These are phyloP conservation scores for Clunio marinus DNA, from an alignment of 2,888 invertebrate species.

Conservation along the genomic window DNA sequence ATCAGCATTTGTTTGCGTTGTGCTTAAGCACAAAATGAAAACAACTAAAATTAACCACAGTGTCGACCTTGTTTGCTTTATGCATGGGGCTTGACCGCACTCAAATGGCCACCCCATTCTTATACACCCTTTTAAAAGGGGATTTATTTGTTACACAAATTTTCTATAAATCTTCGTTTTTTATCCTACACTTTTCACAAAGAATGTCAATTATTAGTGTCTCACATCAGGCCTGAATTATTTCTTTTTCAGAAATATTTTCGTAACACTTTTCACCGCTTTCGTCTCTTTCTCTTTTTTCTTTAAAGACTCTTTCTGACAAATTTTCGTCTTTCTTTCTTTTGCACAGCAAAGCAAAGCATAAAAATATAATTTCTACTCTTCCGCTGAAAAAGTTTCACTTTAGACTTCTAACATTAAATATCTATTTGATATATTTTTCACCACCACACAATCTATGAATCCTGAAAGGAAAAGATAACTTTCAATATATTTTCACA, in stretches of 20 bases:
- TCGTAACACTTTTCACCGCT: constrained; percentile 11
- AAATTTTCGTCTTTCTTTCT: neutral
- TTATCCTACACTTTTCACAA: neutral
- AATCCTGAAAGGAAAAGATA: too few relatives aligned
- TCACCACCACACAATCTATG: neutral
- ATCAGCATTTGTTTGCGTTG: constrained; percentile 31
- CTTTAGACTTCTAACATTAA: constrained; percentile 19
- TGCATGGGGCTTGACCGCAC: constrained; percentile 24
- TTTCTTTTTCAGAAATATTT: constrained; percentile 2
- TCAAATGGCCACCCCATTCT: constrained; percentile 31
- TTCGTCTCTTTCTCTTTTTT: constrained; percentile 3
- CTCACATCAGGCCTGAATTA: constrained; percentile 30
- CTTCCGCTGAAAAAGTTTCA: constrained; percentile 28
- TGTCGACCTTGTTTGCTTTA: constrained; percentile 35
- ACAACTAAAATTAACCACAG: constrained; percentile 33
- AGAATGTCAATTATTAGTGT: constrained; percentile 1
- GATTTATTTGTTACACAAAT: neutral
- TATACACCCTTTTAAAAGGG: neutral
- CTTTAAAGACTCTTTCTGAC: neutral
- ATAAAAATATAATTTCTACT: constrained; percentile 1
- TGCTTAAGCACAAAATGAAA: constrained; percentile 30
- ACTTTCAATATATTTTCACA: too few relatives aligned
- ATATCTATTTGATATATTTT: too few relatives aligned
- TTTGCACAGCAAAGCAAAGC: neutral
- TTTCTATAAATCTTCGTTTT: neutral